phyloP scores from a whole-genome alignment of 2,888 invertebrate genomes.

The Heliconius aoede region DNA sequence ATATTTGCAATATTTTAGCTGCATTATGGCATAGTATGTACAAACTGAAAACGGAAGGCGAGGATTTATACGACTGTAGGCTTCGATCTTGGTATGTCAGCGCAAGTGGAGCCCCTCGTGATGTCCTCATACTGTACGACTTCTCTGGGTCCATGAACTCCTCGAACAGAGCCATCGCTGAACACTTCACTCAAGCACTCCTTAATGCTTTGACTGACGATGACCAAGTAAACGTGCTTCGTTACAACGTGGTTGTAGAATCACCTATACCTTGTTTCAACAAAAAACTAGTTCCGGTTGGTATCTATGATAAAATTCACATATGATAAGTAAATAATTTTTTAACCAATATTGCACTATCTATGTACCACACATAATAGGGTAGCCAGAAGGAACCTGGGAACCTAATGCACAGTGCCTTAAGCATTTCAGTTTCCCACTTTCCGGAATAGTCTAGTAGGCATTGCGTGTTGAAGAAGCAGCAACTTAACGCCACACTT shows the following conservation, averaged over 20 bases:
- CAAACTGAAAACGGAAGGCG: conserved; percentile 58
- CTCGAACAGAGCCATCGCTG: conserved; percentile 65
- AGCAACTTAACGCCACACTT: no score
- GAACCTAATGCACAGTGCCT: no score
- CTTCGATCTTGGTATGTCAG: conserved; percentile 78
- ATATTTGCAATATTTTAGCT: conserved; percentile 55
- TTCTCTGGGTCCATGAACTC: conserved; percentile 78
- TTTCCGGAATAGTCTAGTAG: no score
- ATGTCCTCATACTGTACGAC: conserved; percentile 72
- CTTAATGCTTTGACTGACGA: conserved; percentile 78
- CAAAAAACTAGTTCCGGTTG: conserved; percentile 72
- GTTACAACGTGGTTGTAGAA: conserved; percentile 67
- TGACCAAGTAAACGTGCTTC: conserved; percentile 73
- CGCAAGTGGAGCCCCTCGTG: conserved; percentile 74
- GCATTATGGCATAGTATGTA: conserved; percentile 73
- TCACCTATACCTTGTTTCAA: conserved; percentile 74
- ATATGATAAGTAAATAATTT: background rate
- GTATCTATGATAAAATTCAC: conserved; percentile 43
- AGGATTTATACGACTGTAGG: conserved; percentile 73
- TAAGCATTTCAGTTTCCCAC: no score
- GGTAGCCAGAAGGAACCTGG: no score
- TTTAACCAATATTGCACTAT: no score
- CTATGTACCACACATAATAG: background rate
- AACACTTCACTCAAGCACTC: conserved; percentile 67
- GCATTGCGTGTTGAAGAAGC: no score